Conservation (phyloP, 2,888 invertebrate species). For the Acanthosepion pharaonis region DNA sequence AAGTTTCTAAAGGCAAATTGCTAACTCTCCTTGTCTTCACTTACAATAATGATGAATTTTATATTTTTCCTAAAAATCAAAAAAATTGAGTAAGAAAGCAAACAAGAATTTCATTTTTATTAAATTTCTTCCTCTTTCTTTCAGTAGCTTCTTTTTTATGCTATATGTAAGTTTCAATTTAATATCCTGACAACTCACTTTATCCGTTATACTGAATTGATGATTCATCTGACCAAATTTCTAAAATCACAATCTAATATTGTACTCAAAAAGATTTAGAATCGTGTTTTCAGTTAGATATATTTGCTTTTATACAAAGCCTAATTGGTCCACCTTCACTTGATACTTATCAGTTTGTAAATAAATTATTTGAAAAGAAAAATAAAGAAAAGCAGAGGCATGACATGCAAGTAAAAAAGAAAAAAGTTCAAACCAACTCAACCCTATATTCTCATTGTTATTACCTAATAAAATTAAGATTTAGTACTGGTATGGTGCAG, state of each 20-base stretch:
- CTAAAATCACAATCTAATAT: not conserved
- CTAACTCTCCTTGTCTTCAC: not conserved
- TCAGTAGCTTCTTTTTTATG: not conserved
- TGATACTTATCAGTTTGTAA: not conserved
- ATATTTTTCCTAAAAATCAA: not conserved
- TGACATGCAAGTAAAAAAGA: too few species aligned
- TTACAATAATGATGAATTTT: not conserved
- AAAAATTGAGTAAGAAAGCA: not conserved
- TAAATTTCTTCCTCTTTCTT: not conserved
- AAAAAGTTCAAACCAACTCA: too few species aligned
- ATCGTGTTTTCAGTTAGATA: not conserved
- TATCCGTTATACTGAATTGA: not conserved
- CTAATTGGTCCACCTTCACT: not conserved
- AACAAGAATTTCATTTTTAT: not conserved
- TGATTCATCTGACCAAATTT: not conserved
- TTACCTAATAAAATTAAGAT: too few species aligned
- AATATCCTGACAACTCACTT: too few species aligned
- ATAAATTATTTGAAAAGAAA: not conserved
- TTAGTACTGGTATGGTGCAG: too few species aligned
- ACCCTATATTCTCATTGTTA: too few species aligned
- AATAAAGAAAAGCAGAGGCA: not conserved
- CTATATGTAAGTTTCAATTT: not conserved
- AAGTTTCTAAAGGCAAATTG: not conserved
- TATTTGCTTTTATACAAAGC: not conserved
- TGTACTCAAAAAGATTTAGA: slow-evolving; percentile 16